A percentile compares a stretch with the other conserved stretches of the same genome.
Evolutionary conservation across 2,113 vertebrate species (phyloP).

Genomic region (Psittacara wagleri): DNA sequence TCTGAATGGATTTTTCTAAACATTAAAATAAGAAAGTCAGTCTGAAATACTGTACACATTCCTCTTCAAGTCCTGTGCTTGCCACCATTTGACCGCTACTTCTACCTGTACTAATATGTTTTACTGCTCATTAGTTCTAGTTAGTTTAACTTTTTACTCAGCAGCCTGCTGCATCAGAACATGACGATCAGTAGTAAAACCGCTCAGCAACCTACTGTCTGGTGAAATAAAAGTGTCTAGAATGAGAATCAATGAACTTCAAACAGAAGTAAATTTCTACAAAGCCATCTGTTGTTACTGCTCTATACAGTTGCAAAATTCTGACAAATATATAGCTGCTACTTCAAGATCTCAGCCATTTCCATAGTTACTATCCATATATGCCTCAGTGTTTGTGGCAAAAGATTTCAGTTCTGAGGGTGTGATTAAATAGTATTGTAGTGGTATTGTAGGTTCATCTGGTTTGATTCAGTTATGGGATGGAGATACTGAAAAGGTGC

Average conservation of each 20-base stretch:
- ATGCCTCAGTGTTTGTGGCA: background rate
- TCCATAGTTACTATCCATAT: background rate
- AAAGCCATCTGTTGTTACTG: background rate
- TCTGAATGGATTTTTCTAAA: background rate
- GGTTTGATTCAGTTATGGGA: background rate
- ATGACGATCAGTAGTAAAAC: conserved; percentile 1
- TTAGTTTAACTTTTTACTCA: conserved; percentile 1
- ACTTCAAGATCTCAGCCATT: background rate
- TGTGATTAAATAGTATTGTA: background rate
- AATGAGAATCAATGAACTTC: background rate
- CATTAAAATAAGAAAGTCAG: background rate
- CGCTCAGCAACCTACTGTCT: background rate
- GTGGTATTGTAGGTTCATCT: background rate
- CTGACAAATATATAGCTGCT: background rate
- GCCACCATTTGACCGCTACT: background rate
- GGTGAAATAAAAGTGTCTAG: background rate
- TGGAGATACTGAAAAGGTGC: background rate
- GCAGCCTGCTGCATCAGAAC: background rate
- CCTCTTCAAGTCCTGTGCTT: background rate
- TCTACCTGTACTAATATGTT: background rate
- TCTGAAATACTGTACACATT: background rate
- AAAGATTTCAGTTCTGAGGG: background rate
- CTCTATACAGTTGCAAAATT: background rate
- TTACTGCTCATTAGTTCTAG: conserved; percentile 2
- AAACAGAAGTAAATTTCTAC: background rate